These are phyloP conservation scores for Zygothrica quintamaculata DNA, from an alignment of 2,888 invertebrate species.

Conservation along the genomic window DNA sequence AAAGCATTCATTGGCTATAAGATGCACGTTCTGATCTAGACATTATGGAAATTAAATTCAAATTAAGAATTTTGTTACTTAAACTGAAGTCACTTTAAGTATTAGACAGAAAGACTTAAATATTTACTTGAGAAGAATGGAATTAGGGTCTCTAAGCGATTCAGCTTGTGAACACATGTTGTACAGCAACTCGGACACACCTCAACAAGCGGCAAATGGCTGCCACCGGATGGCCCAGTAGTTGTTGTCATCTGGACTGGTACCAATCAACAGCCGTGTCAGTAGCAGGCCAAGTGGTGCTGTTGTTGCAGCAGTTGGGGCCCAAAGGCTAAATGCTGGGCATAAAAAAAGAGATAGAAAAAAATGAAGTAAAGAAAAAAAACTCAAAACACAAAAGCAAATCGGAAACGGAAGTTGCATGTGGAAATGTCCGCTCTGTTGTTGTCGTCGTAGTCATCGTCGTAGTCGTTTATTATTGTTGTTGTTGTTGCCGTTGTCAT, in stretches of 20 bases:
- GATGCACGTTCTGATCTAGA: no score
- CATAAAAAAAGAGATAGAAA: conserved; percentile 6
- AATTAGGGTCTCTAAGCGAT: not conserved
- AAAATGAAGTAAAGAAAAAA: not conserved
- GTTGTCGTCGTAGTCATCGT: conserved; percentile 11
- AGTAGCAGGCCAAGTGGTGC: conserved; percentile 56
- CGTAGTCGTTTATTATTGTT: conserved; percentile 16
- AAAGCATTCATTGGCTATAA: no score
- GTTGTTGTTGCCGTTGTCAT: conserved; percentile 15
- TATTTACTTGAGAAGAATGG: conserved; percentile 5
- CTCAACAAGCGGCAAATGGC: conserved; percentile 19
- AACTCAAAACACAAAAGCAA: conserved; percentile 59
- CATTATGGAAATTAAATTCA: no score
- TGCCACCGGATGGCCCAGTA: conserved; percentile 3
- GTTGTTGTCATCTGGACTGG: conserved; percentile 34
- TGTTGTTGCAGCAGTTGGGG: conserved; percentile 27
- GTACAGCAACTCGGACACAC: conserved; percentile 45
- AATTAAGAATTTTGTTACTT: no score
- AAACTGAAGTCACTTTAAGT: no score
- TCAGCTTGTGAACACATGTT: conserved; percentile 51
- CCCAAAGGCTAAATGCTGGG: conserved; percentile 62
- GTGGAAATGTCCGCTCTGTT: conserved; percentile 57
- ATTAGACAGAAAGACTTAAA: no score
- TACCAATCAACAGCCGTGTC: conserved; percentile 73
- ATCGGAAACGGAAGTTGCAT: conserved; percentile 79